Base-by-base conservation (phyloP, 2,113 vertebrate species). In the Ancistrus triradiatus region DNA sequence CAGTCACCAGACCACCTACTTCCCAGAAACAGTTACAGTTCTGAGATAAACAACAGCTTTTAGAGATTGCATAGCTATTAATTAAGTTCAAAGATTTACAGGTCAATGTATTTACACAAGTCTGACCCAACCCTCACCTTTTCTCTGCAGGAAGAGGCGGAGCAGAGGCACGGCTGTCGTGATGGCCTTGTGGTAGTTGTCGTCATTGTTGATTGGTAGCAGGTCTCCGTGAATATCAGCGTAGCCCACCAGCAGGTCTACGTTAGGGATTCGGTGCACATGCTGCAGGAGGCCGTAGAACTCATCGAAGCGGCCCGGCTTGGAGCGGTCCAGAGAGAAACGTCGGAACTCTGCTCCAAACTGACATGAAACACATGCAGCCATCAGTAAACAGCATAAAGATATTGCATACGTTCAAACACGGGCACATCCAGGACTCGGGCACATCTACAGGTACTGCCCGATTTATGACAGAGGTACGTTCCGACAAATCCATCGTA, bases 291-390 rank as follows among this genome's bases (percentile, higher is more conserved):
- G 87, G 50, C 95, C 94, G 25, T 98, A 97, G 80, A 99, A 99
- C 80, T 99, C 96, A 66, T 98, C 94, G 47, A 98, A 99, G 55
- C 91, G 93, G 0, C 96, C 95, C 13, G 95, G 95, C 53, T 98
- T 97, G 3, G 93, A 93, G 28, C 93, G 90, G 77, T 98, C 94
- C 87, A 99, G 83, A 15, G 95, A 97, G 86, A 99, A 99, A 0
- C 96, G 90, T 27, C 96, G 92, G 74, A 97, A 99, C 83, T 99
- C 96, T 27, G 96, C 96, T 77, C 95, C 96, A 74, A 99, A 99
- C 96, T 99, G 79, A n/a, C n/a, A n/a, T n/a, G n/a, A n/a, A n/a
- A n/a, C n/a, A n/a, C n/a, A n/a, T n/a, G n/a, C n/a, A n/a, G n/a
- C n/a, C n/a, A n/a, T n/a, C n/a, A n/a, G n/a, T n/a, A n/a, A n/a